Evolutionary conservation across 2,888 invertebrate genomes (phyloP), one percentile per base, ranked within the genome.

Genomic region (Serrognathus titanus): DNA sequence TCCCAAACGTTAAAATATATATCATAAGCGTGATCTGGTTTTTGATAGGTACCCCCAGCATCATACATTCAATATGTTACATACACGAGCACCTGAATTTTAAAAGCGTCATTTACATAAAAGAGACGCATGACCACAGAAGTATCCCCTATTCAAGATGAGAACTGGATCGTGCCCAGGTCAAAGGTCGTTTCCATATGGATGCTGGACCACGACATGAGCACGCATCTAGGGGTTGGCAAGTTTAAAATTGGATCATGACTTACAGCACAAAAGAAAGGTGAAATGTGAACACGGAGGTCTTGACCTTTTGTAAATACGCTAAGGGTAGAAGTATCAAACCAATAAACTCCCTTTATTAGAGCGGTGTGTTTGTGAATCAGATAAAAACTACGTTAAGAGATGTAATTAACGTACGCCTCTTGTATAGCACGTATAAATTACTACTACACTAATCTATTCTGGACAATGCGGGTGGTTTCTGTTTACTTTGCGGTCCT

Each of bases 401-500:
- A 3, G 7, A 39, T 39, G 39, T 39, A 39, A 39, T 39, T 39
- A 39, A 12, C 12, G 38, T 39, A n/a, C n/a, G 12, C n/a, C 12
- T 39, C 39, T 8, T 39, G 39, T n/a, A 39, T 31, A 31, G 24
- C 24, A 31, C 24, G 24, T 31, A 31, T 39, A 12, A 39, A 11
- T 39, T 39, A 46, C n/a, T 46, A 12, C 46, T 16, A 24, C 47
- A 52, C 56, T 58, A 58, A 58, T 58, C 67, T 67, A 68, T 66
- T 63, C 66, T 70, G 68, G 67, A 71, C 67, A 70, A 69, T 69
- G 65, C 64, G 65, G 64, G 68, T 65, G 61, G 65, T 63, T 62
- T 61, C 59, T 70, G 69, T 70, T 69, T 68, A 66, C 67, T 64
- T 67, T 68, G 68, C 67, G 67, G 66, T 65, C 63, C 61, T 59